Evolutionary conservation across 2,113 vertebrate genomes (phyloP).

Genomic region (Onychostruthus taczanowskii): DNA sequence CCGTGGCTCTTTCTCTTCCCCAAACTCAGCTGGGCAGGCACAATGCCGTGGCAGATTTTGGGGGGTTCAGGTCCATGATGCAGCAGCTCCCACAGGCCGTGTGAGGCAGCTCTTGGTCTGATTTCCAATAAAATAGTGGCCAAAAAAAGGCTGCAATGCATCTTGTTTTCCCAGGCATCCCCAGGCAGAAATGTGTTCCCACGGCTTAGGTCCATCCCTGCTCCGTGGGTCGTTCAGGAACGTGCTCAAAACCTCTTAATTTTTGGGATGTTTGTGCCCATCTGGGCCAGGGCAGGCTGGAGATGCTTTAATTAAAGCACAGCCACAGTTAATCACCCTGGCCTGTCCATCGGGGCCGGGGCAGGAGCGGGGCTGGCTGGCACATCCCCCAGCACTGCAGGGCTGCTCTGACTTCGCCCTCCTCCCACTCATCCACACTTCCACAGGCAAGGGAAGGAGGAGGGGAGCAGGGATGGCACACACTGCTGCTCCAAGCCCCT

Average conservation of each 20-base stretch:
- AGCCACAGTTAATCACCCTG: background rate
- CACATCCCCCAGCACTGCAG: fast-evolving
- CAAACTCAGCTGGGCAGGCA: background rate
- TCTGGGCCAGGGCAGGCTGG: background rate
- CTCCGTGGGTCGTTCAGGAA: fast-evolving
- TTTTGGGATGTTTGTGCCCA: background rate
- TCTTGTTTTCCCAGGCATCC: background rate
- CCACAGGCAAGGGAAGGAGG: fast-evolving
- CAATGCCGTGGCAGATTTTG: fast-evolving
- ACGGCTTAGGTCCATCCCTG: fast-evolving
- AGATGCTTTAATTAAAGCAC: background rate
- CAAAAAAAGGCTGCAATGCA: background rate
- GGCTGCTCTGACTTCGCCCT: background rate
- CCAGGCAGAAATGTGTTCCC: fast-evolving
- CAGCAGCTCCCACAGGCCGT: background rate
- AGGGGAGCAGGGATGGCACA: background rate
- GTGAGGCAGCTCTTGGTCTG: background rate
- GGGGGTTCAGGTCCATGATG: background rate
- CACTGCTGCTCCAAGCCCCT: fast-evolving
- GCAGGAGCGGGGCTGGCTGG: background rate
- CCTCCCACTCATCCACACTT: background rate
- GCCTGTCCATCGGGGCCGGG: fast-evolving
- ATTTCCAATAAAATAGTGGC: background rate
- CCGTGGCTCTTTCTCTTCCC: background rate
- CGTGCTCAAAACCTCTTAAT: background rate